Percentiles rank a stretch among this genome's conserved stretches.
Conservation (phyloP, 2,797 vertebrate species). For the Tokudaia muenninki region DNA sequence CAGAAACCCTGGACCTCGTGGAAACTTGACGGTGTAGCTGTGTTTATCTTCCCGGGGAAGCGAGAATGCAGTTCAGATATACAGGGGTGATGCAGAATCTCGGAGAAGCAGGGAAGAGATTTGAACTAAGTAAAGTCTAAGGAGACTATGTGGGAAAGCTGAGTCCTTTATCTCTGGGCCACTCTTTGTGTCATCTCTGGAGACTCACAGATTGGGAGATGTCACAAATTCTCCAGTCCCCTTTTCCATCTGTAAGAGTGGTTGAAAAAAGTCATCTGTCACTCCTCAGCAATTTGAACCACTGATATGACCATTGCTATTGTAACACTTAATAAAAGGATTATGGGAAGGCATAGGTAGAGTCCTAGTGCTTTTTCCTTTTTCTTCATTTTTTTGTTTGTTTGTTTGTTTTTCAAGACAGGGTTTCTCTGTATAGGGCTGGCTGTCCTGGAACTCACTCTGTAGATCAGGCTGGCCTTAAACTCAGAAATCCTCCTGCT, state of each 20-base stretch:
- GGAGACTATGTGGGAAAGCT: neutral
- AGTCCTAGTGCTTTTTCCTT: neutral
- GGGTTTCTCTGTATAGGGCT: too few species aligned
- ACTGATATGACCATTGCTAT: neutral
- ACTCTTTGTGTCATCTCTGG: conserved; percentile 11
- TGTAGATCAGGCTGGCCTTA: too few species aligned
- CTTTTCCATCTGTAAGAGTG: conserved; percentile 20
- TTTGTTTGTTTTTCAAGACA: too few species aligned
- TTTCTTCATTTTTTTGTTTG: too few species aligned
- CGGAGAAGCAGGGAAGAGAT: neutral
- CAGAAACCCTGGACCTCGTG: neutral
- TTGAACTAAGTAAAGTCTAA: neutral
- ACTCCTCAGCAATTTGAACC: neutral
- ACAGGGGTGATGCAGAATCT: neutral
- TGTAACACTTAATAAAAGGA: neutral
- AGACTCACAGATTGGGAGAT: conserved; percentile 6
- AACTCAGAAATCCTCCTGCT: too few species aligned
- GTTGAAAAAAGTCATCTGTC: neutral
- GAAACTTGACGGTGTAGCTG: neutral
- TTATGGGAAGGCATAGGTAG: neutral
- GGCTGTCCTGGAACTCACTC: too few species aligned
- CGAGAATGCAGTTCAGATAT: neutral
- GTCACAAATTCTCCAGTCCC: neutral
- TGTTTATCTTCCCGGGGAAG: neutral
- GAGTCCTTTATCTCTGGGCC: conserved; percentile 9